phyloP scores from a whole-genome alignment of 2,113 vertebrate genomes.

The Cyanocitta stelleri region DNA sequence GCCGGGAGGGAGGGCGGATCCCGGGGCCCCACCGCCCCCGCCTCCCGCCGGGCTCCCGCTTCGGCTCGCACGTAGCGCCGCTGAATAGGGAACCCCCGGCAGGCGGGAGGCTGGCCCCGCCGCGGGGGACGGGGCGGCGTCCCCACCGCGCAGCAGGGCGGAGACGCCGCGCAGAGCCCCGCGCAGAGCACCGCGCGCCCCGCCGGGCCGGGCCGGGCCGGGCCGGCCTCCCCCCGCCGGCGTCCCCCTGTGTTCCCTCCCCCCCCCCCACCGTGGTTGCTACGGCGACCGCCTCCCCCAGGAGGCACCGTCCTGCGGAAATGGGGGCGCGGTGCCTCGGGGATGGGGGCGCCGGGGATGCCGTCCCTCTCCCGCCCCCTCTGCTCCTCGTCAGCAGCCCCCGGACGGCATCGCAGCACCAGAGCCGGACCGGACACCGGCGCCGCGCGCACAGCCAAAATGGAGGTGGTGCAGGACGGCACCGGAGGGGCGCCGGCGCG shows the following conservation, averaged over 20 bases:
- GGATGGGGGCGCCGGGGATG: conserved; percentile 55
- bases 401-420: not conserved
- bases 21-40: not conserved
- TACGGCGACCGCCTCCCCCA: conserved; percentile 52
- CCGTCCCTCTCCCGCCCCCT: not conserved
- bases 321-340: not conserved
- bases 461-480: conserved; percentile 20
- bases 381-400: not conserved
- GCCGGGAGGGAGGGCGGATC: not conserved
- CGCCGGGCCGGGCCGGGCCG: not conserved
- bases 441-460: not conserved
- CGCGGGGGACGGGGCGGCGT: not conserved
- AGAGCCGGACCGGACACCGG: not conserved
- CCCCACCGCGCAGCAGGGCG: not conserved
- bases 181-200: not conserved
- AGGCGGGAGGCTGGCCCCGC: not conserved
- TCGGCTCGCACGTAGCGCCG: not conserved
- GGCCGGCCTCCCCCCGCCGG: not conserved
- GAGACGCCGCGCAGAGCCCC: not conserved
- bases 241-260: not conserved
- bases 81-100: not conserved
- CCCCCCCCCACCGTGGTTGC: not conserved
- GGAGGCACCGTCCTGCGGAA: conserved; percentile 37
- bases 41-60: not conserved
- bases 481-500: not conserved